Conservation (phyloP, 2,113 vertebrate species). For the Chlorodrepanis virens region DNA sequence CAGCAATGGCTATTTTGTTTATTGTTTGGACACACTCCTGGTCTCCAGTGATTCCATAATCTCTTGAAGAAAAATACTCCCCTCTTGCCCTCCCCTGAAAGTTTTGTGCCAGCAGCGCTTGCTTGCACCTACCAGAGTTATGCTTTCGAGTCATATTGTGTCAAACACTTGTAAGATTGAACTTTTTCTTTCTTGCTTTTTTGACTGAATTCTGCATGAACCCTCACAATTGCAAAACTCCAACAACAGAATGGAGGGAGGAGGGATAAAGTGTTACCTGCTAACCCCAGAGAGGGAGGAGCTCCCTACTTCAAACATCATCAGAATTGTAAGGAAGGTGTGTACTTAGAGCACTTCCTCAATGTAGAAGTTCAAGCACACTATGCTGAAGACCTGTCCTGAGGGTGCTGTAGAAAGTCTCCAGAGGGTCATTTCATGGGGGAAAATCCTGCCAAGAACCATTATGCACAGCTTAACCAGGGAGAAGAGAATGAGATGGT, state of each 20-base stretch:
- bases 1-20: background rate
- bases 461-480: slow-evolving; percentile 73
- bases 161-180: background rate
- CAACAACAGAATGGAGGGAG: background rate
- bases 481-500: slow-evolving; percentile 82
- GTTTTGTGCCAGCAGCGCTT: background rate
- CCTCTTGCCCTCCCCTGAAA: background rate
- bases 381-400: background rate
- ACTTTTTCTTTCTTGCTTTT: background rate
- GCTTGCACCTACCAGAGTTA: slow-evolving; percentile 5
- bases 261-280: slow-evolving; percentile 37
- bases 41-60: slow-evolving; percentile 13
- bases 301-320: slow-evolving; percentile 48
- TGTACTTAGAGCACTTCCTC: slow-evolving; percentile 51
- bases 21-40: background rate
- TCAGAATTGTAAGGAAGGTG: slow-evolving; percentile 63
- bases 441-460: slow-evolving; percentile 22
- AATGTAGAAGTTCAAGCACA: slow-evolving; percentile 35
- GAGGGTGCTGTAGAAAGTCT: slow-evolving; percentile 3
- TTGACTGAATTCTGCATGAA: slow-evolving; percentile 3
- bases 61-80: background rate
- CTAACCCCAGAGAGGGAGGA: slow-evolving; percentile 65
- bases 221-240: background rate
- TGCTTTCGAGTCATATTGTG: background rate
- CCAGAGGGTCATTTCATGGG: slow-evolving; percentile 39